Percentiles rank a stretch among this genome's conserved stretches.
These are phyloP conservation scores for Fulica atra DNA, from an alignment of 2,113 vertebrate species.

Conservation along the genomic window DNA sequence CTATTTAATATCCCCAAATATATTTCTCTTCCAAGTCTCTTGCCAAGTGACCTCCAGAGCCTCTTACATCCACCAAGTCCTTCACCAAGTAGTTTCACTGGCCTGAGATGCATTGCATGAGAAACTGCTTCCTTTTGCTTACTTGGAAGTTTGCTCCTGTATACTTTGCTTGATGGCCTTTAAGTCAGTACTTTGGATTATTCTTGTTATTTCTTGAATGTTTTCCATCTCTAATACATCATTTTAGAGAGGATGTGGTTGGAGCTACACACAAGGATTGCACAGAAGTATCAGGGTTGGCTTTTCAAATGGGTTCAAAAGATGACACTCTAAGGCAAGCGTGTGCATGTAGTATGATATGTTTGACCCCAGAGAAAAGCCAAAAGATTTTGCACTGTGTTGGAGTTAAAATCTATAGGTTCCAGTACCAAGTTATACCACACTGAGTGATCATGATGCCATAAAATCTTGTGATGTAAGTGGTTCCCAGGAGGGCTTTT, in stretches of 20 bases:
- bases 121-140: background rate
- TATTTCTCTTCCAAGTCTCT: background rate
- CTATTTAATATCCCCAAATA: background rate
- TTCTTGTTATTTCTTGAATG: background rate
- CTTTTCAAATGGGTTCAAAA: background rate
- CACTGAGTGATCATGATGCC: background rate
- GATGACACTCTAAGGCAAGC: background rate
- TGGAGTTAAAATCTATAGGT: background rate
- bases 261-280: background rate
- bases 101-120: background rate
- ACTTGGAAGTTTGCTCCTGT: background rate
- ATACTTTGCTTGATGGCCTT: background rate
- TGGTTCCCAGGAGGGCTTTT: background rate
- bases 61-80: background rate
- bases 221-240: background rate
- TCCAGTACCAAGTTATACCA: background rate
- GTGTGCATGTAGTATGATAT: background rate
- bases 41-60: background rate
- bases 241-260: background rate
- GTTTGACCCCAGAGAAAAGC: background rate
- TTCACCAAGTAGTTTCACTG: background rate
- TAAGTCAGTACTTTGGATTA: background rate
- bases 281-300: background rate
- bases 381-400: background rate
- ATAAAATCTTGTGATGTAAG: accelerated